Conservation (phyloP, 2,888 invertebrate species). For the Endotricha flammealis region DNA sequence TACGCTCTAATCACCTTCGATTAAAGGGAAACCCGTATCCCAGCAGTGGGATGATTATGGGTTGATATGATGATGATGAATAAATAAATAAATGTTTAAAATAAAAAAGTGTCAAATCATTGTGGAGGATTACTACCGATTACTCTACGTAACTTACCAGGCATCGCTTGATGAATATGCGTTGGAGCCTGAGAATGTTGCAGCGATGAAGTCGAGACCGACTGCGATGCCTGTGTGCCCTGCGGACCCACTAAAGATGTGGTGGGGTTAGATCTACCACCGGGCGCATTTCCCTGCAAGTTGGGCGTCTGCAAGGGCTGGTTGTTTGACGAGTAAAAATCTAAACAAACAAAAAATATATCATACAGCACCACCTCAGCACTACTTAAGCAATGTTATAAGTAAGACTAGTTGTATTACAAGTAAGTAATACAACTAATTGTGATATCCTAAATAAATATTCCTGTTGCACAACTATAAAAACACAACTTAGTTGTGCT, state of each 20-base stretch:
- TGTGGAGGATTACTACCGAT: too few relatives aligned
- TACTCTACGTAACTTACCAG: constrained; percentile 53
- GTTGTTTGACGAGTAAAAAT: constrained; percentile 54
- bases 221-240: constrained; percentile 42
- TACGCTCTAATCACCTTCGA: too few relatives aligned
- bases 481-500: too few relatives aligned
- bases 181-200: constrained; percentile 49
- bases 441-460: too few relatives aligned
- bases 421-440: too few relatives aligned
- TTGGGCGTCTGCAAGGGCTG: constrained; percentile 63
- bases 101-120: too few relatives aligned
- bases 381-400: not conserved
- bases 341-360: constrained; percentile 26
- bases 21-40: too few relatives aligned
- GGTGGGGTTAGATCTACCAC: constrained; percentile 41
- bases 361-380: not conserved
- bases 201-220: constrained; percentile 49
- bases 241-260: constrained; percentile 47
- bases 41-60: too few relatives aligned
- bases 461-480: too few relatives aligned
- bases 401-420: too few relatives aligned
- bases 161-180: constrained; percentile 57
- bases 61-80: too few relatives aligned
- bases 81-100: too few relatives aligned
- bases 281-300: constrained; percentile 44